These are phyloP conservation scores for Cephus runcator DNA, from an alignment of 2,888 invertebrate species.

Conservation along the genomic window DNA sequence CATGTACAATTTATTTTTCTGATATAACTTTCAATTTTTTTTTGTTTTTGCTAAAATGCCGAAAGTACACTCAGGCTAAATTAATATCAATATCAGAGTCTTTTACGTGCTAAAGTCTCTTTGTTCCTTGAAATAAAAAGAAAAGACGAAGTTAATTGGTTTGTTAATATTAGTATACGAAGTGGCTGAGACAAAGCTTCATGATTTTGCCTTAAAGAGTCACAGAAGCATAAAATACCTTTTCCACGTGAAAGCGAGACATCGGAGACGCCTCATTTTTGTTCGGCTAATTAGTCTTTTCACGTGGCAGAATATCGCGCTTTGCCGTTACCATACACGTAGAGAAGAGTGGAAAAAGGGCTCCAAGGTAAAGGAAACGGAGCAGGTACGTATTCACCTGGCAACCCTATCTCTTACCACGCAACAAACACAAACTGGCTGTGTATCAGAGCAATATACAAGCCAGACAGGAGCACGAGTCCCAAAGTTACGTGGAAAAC, in stretches of 20 bases:
- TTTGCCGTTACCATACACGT: neutral
- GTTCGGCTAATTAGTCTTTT: neutral
- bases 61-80: no score
- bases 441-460: neutral
- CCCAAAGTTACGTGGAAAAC: neutral
- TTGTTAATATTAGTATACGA: neutral
- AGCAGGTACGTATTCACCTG: neutral
- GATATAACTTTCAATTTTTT: neutral
- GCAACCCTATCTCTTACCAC: neutral
- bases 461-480: neutral
- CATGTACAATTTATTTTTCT: neutral
- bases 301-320: neutral
- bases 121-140: neutral
- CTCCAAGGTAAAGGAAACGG: neutral
- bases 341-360: neutral
- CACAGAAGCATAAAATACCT: neutral
- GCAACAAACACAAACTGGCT: neutral
- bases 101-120: neutral
- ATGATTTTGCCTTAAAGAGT: neutral
- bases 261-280: neutral
- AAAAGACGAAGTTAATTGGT: neutral
- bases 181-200: neutral
- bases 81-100: neutral
- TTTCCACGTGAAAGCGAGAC: neutral
- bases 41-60: neutral